Percentiles rank a stretch among this genome's conserved stretches.
phyloP scores from a whole-genome alignment of 35 echinoderm and acorn worm species.

The Apostichopus japonicus region DNA sequence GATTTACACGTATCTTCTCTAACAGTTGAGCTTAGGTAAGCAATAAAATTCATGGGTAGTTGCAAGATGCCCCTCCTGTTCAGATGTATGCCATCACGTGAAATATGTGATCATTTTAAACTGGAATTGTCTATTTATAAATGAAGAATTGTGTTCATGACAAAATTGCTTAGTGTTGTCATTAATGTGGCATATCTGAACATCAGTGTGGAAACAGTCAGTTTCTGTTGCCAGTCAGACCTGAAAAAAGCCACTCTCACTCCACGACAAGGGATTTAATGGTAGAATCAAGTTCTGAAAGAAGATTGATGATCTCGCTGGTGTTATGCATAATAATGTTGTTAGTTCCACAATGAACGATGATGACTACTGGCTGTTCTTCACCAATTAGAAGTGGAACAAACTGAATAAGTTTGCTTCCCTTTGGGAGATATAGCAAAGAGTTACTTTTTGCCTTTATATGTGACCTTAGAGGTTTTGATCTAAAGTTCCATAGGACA shows the following conservation, averaged over 20 bases:
- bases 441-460: no score
- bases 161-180: not conserved
- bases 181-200: not conserved
- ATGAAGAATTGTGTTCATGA: not conserved
- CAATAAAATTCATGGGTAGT: constrained; percentile 30
- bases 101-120: not conserved
- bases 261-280: no score
- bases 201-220: constrained; percentile 21
- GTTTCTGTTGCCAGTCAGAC: constrained; percentile 14
- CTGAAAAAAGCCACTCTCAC: not conserved
- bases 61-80: not conserved
- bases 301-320: not conserved
- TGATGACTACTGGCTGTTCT: not conserved
- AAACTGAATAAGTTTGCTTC: no score
- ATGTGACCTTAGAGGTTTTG: no score
- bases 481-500: no score
- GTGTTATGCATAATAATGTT: constrained; percentile 5
- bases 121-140: constrained; percentile 4
- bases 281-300: no score
- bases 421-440: no score
- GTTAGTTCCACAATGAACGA: constrained; percentile 35
- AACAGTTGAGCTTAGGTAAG: not conserved
- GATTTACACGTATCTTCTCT: no score
- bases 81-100: not conserved
- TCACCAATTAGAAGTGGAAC: no score